Evolutionary conservation across 2,113 vertebrate genomes (phyloP).

Genomic region (Pluvialis apricaria): DNA sequence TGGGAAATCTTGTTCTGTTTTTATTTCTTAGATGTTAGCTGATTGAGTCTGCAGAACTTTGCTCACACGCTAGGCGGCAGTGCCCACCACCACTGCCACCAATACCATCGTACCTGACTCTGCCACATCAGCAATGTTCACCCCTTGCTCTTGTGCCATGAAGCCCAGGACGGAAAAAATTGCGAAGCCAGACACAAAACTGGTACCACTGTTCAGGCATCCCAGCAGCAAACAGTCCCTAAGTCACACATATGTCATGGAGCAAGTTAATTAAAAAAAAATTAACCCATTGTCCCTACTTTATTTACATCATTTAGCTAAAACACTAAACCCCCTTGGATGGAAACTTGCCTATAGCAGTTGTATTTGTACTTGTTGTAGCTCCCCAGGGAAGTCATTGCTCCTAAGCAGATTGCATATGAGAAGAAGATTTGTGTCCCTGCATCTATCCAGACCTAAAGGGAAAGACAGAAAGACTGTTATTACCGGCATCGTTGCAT

Average conservation of each 20-base stretch:
- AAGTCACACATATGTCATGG: constrained; percentile 99
- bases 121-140: constrained; percentile 99
- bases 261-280: constrained; percentile 98
- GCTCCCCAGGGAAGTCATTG: constrained; percentile 99
- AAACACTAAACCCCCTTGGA: constrained; percentile 72
- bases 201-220: constrained; percentile 99
- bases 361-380: constrained; percentile 99
- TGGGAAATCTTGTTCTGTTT: constrained; percentile 35
- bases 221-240: constrained; percentile 99
- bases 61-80: constrained; percentile 87
- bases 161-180: constrained; percentile 99
- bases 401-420: constrained; percentile 97
- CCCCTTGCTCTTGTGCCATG: constrained; percentile 99
- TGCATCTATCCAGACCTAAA: constrained; percentile 96
- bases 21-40: constrained; percentile 65
- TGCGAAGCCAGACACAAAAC: constrained; percentile 99
- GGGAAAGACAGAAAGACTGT: constrained; percentile 20
- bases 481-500: neutral
- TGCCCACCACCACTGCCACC: constrained; percentile 94
- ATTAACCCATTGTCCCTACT: constrained; percentile 78
- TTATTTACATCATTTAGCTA: constrained; percentile 71
- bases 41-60: constrained; percentile 74
- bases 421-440: constrained; percentile 99
- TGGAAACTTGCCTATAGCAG: constrained; percentile 94
- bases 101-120: constrained; percentile 98